These are phyloP conservation scores for Periophthalmus modestus DNA, from an alignment of 2,113 vertebrate species.

Conservation along the genomic window DNA sequence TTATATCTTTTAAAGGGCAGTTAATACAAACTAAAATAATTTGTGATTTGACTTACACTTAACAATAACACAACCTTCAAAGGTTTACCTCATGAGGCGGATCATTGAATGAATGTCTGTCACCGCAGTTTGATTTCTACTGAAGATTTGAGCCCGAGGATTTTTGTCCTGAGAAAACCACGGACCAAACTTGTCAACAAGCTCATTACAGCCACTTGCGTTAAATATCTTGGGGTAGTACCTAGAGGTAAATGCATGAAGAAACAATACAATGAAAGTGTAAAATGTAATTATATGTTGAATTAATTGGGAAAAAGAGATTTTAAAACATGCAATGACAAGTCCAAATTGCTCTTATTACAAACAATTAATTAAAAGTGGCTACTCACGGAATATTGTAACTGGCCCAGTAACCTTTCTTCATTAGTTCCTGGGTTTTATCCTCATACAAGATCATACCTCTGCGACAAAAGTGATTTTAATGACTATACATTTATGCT, in stretches of 20 bases:
- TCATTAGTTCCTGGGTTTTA: conserved; percentile 82
- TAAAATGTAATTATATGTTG: neutral
- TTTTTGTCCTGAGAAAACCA: conserved; percentile 89
- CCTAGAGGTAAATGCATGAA: conserved; percentile 56
- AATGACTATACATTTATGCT: neutral
- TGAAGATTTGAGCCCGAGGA: conserved; percentile 91
- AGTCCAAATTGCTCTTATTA: neutral
- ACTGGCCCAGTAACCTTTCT: conserved; percentile 93
- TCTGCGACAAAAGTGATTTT: conserved; percentile 56
- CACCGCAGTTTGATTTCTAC: conserved; percentile 85
- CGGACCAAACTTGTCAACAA: conserved; percentile 85
- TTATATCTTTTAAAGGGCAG: conserved; percentile 82
- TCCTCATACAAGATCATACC: conserved; percentile 80
- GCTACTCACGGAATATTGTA: conserved; percentile 92
- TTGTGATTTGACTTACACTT: neutral
- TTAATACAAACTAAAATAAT: neutral
- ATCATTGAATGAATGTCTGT: conserved; percentile 87
- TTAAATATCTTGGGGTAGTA: conserved; percentile 89
- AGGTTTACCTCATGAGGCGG: conserved; percentile 87
- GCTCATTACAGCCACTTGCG: conserved; percentile 80
- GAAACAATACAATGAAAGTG: neutral
- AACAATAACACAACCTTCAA: neutral
- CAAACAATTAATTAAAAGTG: conserved; percentile 3
- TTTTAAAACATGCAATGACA: neutral
- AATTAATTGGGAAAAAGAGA: neutral